These are phyloP conservation scores for Hipparchia sbordonii DNA, from an alignment of 2,888 invertebrate species.

Conservation along the genomic window DNA sequence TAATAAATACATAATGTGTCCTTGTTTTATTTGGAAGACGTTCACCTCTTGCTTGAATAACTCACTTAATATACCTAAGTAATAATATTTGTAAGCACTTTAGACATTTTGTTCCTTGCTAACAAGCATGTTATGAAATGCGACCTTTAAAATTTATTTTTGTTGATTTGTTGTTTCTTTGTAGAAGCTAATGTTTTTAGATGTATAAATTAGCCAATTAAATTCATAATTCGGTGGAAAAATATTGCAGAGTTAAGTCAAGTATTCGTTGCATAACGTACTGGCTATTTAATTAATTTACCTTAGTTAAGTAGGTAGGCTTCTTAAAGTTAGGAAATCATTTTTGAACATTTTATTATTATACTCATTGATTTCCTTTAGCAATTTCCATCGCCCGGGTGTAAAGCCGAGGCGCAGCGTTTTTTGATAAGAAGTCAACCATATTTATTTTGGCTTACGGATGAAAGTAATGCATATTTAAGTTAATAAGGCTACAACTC, in stretches of 20 bases:
- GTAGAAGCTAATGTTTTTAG: not conserved
- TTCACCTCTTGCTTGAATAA: not conserved
- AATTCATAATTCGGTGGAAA: not conserved
- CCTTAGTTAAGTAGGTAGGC: too few relatives aligned
- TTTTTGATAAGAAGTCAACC: too few relatives aligned
- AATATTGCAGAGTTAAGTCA: not conserved
- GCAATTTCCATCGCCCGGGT: too few relatives aligned
- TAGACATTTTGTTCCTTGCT: not conserved
- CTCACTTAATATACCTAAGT: not conserved
- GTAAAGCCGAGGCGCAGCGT: too few relatives aligned
- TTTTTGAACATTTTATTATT: too few relatives aligned
- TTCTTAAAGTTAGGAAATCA: too few relatives aligned
- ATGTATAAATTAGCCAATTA: not conserved
- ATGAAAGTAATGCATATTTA: too few relatives aligned
- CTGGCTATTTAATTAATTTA: too few relatives aligned
- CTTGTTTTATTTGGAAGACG: not conserved
- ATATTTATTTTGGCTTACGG: too few relatives aligned
- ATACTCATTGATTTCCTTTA: too few relatives aligned
- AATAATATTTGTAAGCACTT: not conserved
- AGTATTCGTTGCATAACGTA: not conserved
- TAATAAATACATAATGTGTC: not conserved
- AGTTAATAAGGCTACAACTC: not conserved
- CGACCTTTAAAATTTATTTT: conserved; percentile 8
- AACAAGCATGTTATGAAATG: not conserved
- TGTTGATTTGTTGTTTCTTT: not conserved